phyloP scores from a whole-genome alignment of 2,888 invertebrate species.

The Zelleria hepariella region DNA sequence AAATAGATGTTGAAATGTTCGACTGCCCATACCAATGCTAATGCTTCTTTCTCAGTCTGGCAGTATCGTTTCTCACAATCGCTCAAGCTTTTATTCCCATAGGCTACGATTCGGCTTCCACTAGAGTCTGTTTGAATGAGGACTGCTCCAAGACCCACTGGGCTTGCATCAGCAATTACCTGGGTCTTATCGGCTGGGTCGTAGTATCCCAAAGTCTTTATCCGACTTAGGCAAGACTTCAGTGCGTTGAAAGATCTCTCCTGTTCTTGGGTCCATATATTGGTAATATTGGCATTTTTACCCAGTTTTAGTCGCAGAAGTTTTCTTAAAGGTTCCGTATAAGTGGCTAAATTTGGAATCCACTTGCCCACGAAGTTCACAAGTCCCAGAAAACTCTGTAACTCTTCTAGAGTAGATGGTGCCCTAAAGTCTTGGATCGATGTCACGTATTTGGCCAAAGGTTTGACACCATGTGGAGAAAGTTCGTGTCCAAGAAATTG shows the following conservation, averaged over 20 bases:
- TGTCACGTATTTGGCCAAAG: constrained; percentile 17
- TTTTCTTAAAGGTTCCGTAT: constrained; percentile 16
- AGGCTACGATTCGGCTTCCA: constrained; percentile 22
- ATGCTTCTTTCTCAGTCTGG: constrained; percentile 24
- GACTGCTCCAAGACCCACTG: constrained; percentile 17
- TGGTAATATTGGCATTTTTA: constrained; percentile 13
- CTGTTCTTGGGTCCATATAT: constrained; percentile 11
- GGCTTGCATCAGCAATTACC: constrained; percentile 22
- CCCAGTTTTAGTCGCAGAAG: constrained; percentile 9
- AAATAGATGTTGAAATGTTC: constrained; percentile 22
- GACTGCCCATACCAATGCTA: constrained; percentile 21
- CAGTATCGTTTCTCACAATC: constrained; percentile 20
- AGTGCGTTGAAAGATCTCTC: constrained; percentile 6
- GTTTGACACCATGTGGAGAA: constrained; percentile 13
- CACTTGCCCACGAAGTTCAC: constrained; percentile 20
- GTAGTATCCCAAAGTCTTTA: constrained; percentile 19
- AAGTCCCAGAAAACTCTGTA: constrained; percentile 24
- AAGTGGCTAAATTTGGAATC: constrained; percentile 19
- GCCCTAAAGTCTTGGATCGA: constrained; percentile 13
- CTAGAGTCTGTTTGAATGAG: constrained; percentile 9
- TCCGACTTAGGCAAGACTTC: constrained; percentile 11
- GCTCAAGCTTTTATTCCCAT: constrained; percentile 19
- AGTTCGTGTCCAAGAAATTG: constrained; percentile 10
- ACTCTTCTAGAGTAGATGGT: constrained; percentile 17
- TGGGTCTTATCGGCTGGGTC: constrained; percentile 15